These are phyloP conservation scores for Chelonia mydas DNA, from an alignment of 2,797 vertebrate species.

Conservation along the genomic window DNA sequence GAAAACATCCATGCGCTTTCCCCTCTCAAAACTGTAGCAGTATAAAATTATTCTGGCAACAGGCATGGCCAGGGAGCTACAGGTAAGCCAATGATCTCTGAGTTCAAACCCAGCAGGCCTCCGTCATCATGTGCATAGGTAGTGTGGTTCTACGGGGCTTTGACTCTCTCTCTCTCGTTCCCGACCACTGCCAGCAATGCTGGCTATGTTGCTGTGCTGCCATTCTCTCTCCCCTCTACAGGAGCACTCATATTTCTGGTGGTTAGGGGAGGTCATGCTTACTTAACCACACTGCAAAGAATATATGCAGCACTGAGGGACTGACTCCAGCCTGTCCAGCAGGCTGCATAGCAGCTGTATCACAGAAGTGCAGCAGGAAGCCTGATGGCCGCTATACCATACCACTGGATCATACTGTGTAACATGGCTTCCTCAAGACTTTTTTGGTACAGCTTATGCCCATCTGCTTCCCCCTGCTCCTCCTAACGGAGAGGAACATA, in stretches of 20 bases:
- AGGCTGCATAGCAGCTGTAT: slow-evolving; percentile 31
- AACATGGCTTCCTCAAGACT: background rate
- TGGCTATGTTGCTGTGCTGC: too few species aligned
- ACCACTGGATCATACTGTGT: slow-evolving; percentile 25
- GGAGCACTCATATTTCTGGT: background rate
- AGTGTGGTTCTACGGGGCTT: background rate
- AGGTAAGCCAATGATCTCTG: accelerated
- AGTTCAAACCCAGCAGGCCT: accelerated
- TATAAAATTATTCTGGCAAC: background rate
- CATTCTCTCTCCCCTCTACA: background rate
- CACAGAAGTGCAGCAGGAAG: background rate
- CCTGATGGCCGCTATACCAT: background rate
- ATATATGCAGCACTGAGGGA: background rate
- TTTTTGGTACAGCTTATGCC: slow-evolving; percentile 28
- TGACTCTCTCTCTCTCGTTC: background rate
- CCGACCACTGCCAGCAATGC: background rate
- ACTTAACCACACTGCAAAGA: accelerated
- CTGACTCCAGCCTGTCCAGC: background rate
- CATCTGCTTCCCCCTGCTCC: slow-evolving; percentile 66
- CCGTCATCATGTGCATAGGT: background rate
- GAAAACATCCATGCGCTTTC: background rate
- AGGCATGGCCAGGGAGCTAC: accelerated
- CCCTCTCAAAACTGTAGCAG: background rate
- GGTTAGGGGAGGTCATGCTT: background rate
- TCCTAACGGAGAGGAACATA: slow-evolving; percentile 54